These are phyloP conservation scores for Trachymyrmex cornetzi DNA, from an alignment of 1,140 invertebrate genomes.

Conservation along the genomic window DNA sequence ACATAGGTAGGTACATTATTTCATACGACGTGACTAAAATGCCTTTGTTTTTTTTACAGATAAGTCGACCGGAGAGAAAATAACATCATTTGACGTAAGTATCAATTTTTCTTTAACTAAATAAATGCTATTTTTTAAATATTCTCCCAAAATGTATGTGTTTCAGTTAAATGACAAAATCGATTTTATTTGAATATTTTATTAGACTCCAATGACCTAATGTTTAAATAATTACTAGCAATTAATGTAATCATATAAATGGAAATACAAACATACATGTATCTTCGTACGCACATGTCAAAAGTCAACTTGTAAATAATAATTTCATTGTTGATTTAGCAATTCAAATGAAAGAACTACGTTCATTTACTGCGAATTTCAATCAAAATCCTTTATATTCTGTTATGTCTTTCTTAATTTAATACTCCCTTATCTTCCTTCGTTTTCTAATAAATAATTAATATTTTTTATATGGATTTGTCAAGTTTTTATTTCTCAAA, in stretches of 20 bases:
- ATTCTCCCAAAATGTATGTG: too few relatives aligned
- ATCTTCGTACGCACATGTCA: neutral
- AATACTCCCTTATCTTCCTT: neutral
- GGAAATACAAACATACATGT: neutral
- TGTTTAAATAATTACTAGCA: constrained; percentile 28
- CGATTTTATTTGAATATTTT: neutral
- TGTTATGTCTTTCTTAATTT: constrained; percentile 5
- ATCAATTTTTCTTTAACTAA: constrained; percentile 36
- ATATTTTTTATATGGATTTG: neutral
- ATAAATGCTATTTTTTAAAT: constrained; percentile 1
- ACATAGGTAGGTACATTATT: constrained; percentile 16
- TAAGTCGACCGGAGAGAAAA: constrained; percentile 84
- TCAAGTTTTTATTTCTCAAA: neutral
- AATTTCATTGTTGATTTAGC: neutral
- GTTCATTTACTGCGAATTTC: neutral
- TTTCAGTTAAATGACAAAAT: neutral
- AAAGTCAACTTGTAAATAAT: neutral
- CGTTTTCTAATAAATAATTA: neutral
- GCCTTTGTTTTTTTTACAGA: constrained; percentile 80
- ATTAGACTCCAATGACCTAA: neutral
- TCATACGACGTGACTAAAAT: constrained; percentile 4
- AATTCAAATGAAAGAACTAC: neutral
- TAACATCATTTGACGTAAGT: constrained; percentile 84
- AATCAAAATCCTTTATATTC: neutral
- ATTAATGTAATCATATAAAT: constrained; percentile 8